A percentile compares a stretch with the other conserved stretches of the same genome.
Evolutionary conservation across 2,888 invertebrate species (phyloP).

Genomic region (Ophioninae sp.): DNA sequence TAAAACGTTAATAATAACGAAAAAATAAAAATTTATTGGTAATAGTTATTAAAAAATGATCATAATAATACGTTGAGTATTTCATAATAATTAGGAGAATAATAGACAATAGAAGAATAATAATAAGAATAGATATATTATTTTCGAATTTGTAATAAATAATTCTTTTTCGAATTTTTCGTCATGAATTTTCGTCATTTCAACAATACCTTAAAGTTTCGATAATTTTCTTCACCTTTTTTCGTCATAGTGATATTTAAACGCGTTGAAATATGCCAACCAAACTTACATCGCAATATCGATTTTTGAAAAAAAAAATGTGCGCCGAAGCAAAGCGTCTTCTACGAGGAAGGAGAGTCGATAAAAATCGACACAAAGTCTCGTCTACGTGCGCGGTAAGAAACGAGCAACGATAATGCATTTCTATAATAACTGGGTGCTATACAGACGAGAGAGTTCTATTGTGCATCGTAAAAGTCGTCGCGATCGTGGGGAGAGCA

Average conservation of each 20-base stretch:
- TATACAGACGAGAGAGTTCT: conserved; percentile 39
- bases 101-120: too few relatives aligned
- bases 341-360: conserved; percentile 17
- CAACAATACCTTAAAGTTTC: not conserved
- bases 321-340: not conserved
- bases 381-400: conserved; percentile 20
- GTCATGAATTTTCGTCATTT: too few relatives aligned
- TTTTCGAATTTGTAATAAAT: too few relatives aligned
- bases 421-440: conserved; percentile 61
- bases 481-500: conserved; percentile 22
- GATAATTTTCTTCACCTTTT: not conserved
- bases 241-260: not conserved
- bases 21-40: too few relatives aligned
- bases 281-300: too few relatives aligned
- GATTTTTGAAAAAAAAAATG: not conserved
- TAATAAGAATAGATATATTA: too few relatives aligned
- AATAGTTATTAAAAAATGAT: too few relatives aligned
- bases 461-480: conserved; percentile 53
- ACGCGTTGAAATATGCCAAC: not conserved
- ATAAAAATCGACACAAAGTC: conserved; percentile 36
- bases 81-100: too few relatives aligned
- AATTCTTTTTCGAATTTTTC: too few relatives aligned
- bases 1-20: too few relatives aligned
- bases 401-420: conserved; percentile 52
- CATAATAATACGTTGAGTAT: too few relatives aligned